phyloP scores from a whole-genome alignment of 2,888 invertebrate species.

The Lypha dubia region DNA sequence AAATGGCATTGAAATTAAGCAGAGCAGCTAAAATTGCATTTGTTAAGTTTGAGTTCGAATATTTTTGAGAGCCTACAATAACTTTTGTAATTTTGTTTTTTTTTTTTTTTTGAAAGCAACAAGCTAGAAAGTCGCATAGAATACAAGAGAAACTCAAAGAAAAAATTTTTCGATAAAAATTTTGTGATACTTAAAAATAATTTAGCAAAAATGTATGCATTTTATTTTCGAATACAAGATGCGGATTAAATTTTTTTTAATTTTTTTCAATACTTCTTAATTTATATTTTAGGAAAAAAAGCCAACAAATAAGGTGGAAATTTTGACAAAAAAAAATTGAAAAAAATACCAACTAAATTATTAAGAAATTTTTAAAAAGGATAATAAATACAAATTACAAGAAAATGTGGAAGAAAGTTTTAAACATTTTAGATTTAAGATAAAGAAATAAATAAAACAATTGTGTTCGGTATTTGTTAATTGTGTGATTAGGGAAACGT shows the following conservation, averaged over 20 bases:
- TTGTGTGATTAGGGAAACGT: conserved; percentile 59
- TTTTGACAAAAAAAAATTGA: too few relatives aligned
- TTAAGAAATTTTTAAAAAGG: conserved; percentile 3
- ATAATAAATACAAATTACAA: conserved; percentile 34
- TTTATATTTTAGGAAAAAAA: conserved; percentile 48
- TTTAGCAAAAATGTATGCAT: conserved; percentile 7
- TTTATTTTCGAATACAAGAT: conserved; percentile 54
- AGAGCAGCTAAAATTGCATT: conserved; percentile 44
- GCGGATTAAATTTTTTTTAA: conserved; percentile 45
- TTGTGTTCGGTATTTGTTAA: conserved; percentile 65
- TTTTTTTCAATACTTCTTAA: conserved; percentile 27
- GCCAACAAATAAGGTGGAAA: conserved; percentile 57
- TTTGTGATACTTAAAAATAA: conserved; percentile 46
- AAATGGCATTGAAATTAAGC: conserved; percentile 54
- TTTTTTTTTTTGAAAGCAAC: conserved; percentile 38
- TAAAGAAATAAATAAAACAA: conserved; percentile 16
- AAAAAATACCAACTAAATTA: conserved; percentile 28
- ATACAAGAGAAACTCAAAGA: conserved; percentile 7
- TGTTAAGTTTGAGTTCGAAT: conserved; percentile 45
- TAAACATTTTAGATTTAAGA: not conserved
- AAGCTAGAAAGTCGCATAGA: conserved; percentile 48
- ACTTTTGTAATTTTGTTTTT: too few relatives aligned
- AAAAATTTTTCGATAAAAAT: conserved; percentile 32
- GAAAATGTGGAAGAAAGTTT: conserved; percentile 25
- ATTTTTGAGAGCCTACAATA: not conserved